phyloP scores from a whole-genome alignment of 37 sponge, comb jelly and placozoan genomes.

The Halisarca cf. caerulea region DNA sequence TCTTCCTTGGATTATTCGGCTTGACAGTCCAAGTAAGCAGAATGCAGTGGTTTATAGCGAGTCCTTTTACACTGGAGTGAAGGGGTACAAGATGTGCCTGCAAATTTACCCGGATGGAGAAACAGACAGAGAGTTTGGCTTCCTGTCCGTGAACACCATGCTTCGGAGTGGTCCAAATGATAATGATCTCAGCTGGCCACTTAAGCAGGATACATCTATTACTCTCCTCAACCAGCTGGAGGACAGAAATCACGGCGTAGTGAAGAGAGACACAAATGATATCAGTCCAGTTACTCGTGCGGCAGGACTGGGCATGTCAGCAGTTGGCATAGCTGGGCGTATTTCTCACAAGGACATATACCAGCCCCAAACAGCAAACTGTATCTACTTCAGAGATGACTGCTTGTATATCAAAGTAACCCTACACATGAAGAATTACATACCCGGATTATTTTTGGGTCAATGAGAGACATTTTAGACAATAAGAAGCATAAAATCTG shows the following conservation, averaged over 20 bases:
- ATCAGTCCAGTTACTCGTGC: too few species aligned
- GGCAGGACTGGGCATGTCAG: too few species aligned
- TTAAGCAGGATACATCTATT: not conserved
- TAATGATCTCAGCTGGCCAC: not conserved
- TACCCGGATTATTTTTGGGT: too few species aligned
- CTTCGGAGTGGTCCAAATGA: not conserved
- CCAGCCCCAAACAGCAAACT: not conserved
- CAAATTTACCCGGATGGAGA: not conserved
- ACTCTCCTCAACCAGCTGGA: not conserved
- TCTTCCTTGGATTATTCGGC: not conserved
- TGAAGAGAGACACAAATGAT: too few species aligned
- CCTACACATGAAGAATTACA: too few species aligned
- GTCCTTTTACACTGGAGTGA: not conserved
- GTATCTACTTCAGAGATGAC: constrained; percentile 14
- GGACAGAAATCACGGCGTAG: not conserved
- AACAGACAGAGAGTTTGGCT: not conserved
- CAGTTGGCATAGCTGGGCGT: too few species aligned
- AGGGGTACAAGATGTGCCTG: not conserved
- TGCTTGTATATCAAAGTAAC: constrained; percentile 13
- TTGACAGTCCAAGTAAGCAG: not conserved
- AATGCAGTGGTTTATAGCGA: not conserved
- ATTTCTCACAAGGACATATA: too few species aligned
- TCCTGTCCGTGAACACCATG: not conserved
- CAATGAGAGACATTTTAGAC: too few species aligned
- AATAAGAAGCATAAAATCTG: too few species aligned